Percentiles rank a stretch among this genome's conserved stretches.
These are phyloP conservation scores for Porites lutea DNA, from an alignment of 64 coral and sea anemone species.

Conservation along the genomic window DNA sequence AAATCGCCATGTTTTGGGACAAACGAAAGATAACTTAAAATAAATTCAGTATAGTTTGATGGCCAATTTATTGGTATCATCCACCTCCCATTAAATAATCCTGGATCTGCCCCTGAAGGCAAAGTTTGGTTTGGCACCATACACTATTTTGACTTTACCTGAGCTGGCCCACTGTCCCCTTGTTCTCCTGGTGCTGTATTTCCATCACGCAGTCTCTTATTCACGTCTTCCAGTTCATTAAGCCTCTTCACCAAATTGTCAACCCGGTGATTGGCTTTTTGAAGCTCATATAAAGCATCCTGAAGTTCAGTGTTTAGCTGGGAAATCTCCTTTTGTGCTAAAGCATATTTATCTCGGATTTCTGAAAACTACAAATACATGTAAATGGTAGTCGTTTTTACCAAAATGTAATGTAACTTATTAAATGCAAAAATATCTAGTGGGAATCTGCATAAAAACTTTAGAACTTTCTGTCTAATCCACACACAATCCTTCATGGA, in stretches of 20 bases:
- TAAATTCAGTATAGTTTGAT: no score
- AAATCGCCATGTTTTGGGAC: no score
- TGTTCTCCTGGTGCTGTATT: conserved; percentile 45
- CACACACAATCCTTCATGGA: no score
- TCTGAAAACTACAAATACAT: conserved; percentile 88
- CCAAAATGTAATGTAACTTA: not conserved
- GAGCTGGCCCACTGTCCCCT: not conserved
- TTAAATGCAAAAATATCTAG: not conserved
- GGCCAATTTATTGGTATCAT: no score
- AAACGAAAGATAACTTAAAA: no score
- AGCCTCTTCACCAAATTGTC: conserved; percentile 94
- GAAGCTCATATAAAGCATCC: conserved; percentile 93
- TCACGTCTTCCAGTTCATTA: conserved; percentile 66
- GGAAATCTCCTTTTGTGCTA: conserved; percentile 89
- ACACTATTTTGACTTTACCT: not conserved
- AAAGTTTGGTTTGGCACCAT: no score
- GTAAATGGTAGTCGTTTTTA: not conserved
- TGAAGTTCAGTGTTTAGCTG: conserved; percentile 92
- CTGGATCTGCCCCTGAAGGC: no score
- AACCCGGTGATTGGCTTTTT: conserved; percentile 95
- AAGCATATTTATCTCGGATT: conserved; percentile 95
- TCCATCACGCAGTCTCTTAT: conserved; percentile 70
- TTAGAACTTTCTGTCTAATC: no score
- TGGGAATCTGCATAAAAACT: no score
- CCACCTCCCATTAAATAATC: no score